A percentile compares a stretch with the other conserved stretches of the same genome.
Conservation (phyloP, 2,797 vertebrate species). For the Uromys caudimaculatus region DNA sequence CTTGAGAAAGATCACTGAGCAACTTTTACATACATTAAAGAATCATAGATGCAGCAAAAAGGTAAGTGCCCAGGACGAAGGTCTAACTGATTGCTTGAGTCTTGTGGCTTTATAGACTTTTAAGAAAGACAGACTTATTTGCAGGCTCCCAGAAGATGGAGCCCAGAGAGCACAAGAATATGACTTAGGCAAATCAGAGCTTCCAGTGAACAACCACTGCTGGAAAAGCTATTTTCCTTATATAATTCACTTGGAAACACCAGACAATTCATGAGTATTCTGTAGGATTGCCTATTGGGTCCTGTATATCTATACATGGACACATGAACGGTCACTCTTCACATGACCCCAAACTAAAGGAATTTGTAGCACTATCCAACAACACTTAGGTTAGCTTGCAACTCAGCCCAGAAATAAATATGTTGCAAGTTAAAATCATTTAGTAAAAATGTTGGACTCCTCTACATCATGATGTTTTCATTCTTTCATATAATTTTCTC, state of each 20-base stretch:
- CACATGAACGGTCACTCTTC: background rate
- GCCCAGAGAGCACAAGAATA: background rate
- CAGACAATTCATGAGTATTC: background rate
- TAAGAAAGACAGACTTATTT: conserved; percentile 25
- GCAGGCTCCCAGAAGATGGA: background rate
- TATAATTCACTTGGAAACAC: background rate
- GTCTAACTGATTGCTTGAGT: background rate
- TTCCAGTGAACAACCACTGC: background rate
- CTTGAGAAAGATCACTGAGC: background rate
- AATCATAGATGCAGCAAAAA: background rate
- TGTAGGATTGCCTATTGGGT: background rate
- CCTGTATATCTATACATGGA: background rate
- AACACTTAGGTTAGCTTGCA: background rate
- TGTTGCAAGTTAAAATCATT: background rate
- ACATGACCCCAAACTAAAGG: background rate
- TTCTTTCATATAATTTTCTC: background rate
- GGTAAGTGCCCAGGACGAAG: background rate
- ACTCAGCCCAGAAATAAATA: background rate
- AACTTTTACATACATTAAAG: background rate
- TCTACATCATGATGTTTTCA: background rate
- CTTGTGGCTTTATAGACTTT: background rate
- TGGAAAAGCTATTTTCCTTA: background rate
- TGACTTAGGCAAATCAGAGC: background rate
- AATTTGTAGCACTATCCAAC: background rate
- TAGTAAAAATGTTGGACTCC: background rate